Conservation (phyloP, 2,888 invertebrate genomes). For the Heliconius cydno region DNA sequence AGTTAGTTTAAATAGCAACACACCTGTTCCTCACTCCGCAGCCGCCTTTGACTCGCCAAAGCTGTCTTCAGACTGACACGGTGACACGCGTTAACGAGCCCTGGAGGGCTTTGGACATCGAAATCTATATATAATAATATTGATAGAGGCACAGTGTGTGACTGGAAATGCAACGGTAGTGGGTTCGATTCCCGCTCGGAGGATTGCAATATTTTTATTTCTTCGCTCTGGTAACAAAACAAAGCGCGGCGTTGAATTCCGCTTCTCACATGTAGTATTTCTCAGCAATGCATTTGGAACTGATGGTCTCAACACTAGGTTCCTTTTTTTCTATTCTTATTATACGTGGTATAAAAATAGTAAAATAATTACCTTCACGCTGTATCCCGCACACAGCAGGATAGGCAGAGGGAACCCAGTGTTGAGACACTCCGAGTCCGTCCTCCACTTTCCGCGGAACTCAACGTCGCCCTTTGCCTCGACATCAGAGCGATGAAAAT, state of each 20-base stretch:
- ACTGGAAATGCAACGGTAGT: background rate
- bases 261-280: background rate
- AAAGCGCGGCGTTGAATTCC: background rate
- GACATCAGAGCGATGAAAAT: no score
- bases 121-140: background rate
- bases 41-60: conserved; percentile 9
- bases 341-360: no score
- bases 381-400: no score
- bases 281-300: no score
- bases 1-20: conserved; percentile 23
- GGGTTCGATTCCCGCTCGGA: background rate
- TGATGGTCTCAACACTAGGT: no score
- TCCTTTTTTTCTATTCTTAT: no score
- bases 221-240: background rate
- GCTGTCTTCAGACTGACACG: conserved; percentile 5
- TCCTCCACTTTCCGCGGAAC: no score
- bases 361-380: no score
- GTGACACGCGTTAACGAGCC: conserved; percentile 4
- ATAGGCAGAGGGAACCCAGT: no score
- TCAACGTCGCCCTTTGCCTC: no score
- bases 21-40: conserved; percentile 18
- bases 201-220: background rate
- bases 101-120: background rate
- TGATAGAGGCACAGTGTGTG: no score
- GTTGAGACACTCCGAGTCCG: no score